Percentiles rank a stretch among this genome's conserved stretches.
Conservation (phyloP, 2,797 vertebrate genomes). For the Enteromius fasciolatus region DNA sequence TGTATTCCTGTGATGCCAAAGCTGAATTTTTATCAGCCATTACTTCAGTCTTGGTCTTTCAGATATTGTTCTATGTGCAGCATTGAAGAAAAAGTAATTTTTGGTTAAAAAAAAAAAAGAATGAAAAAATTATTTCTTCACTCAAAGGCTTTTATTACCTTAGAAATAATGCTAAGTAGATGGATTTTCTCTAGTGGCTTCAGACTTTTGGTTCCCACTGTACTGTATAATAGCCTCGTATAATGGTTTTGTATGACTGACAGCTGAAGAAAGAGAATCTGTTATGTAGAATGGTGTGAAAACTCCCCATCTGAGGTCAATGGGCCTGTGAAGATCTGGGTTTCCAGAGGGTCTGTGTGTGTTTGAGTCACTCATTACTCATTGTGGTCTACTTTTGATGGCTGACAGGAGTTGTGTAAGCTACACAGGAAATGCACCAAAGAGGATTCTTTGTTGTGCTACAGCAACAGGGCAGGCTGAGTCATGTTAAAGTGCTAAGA, state of each 20-base stretch:
- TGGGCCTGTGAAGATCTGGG: not conserved
- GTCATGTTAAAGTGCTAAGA: conserved; percentile 46
- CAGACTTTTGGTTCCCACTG: not conserved
- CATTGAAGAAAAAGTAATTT: not conserved
- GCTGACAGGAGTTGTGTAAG: conserved; percentile 44
- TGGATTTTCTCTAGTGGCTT: not conserved
- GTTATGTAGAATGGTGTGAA: conserved; percentile 22
- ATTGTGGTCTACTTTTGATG: conserved; percentile 46
- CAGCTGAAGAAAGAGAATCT: conserved; percentile 1
- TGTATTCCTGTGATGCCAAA: not conserved
- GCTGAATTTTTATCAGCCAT: not conserved
- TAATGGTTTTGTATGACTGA: not conserved
- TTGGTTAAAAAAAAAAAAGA: not conserved
- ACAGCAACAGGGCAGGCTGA: conserved; percentile 50
- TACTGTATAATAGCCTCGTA: not conserved
- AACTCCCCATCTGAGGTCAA: conserved; percentile 31
- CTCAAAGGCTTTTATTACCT: not conserved
- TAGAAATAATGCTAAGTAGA: not conserved
- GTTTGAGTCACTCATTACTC: conserved; percentile 46
- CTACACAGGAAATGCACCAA: conserved; percentile 55
- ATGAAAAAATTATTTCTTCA: too few species aligned
- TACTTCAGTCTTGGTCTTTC: not conserved
- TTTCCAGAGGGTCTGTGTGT: conserved; percentile 30
- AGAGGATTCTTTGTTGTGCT: conserved; percentile 49
- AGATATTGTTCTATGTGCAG: not conserved